Evolutionary conservation across 1,140 invertebrate species (phyloP), one percentile per base, ranked within the genome.

Genomic region (Diuraphis noxia): DNA sequence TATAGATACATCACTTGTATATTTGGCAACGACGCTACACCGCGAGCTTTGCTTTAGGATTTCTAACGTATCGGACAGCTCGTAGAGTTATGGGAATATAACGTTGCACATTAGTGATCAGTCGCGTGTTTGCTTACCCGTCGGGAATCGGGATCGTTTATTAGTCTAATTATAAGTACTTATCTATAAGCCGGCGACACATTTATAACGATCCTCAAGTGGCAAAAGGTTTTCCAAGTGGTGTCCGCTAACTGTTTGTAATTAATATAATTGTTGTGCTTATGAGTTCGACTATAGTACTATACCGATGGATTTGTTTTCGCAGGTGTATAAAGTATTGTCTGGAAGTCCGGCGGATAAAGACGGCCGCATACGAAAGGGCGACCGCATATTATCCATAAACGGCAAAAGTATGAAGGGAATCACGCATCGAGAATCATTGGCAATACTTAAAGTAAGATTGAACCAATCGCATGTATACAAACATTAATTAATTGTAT

Each of bases 351-450:
- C 97, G 91, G 97, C 98, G 21, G 96, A 97, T 93, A 96, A 96
- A 93, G 97, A 98, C 94, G 97, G 97, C 7, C 94, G 96, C 88
- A 95, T 98, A n/a, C 96, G 97, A 93, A 96, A 97, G 93, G 98
- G 98, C 30, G 97, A 98, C 93, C 95, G 97, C 93, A 96, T 99
- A 23, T 94, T 98, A 63, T 98, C 97, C 63, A 98, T 98, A 92
- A 98, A 99, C 94, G 97, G 97, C n/a, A 95, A 96, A 93, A 95
- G 95, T 92, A 96, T 98, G 94, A 95, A 96, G 91, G 97, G 96
- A 88, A 94, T 98, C 36, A 97, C 97, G 43, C 97, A 98, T 93
- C 95, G 96, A 30, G 96, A 98, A 93, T 97, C 97, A 92, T 95
- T 98, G 88, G 95, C 96, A 92, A 96, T 98, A 92, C 95, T 98